Evolutionary conservation across 64 coral and sea anemone species (phyloP).

Genomic region (Montipora capricornis): DNA sequence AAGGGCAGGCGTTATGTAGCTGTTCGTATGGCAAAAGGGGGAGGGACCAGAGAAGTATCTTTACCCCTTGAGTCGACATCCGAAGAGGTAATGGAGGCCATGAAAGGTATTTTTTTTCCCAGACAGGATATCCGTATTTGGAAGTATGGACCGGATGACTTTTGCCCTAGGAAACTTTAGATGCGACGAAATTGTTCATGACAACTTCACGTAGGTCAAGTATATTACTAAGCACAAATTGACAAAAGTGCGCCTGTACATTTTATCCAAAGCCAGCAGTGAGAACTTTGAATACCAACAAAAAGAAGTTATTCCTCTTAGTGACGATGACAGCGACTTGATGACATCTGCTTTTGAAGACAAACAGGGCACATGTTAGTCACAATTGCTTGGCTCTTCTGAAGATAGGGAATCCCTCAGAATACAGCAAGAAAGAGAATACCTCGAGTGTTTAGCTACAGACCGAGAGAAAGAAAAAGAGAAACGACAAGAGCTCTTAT

Average conservation of each 20-base stretch:
- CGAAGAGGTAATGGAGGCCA: background rate
- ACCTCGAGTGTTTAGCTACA: too few relatives aligned
- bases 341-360: background rate
- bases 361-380: background rate
- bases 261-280: background rate
- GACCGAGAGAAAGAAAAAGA: too few relatives aligned
- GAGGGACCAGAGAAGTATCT: too few relatives aligned
- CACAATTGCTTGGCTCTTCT: too few relatives aligned
- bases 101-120: conserved; percentile 40
- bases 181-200: background rate
- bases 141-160: background rate
- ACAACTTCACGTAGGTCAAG: conserved; percentile 2
- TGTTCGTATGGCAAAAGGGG: too few relatives aligned
- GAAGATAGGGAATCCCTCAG: too few relatives aligned
- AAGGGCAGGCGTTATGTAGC: too few relatives aligned
- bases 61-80: background rate
- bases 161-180: conserved; percentile 30
- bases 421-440: too few relatives aligned
- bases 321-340: conserved; percentile 1
- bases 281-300: background rate
- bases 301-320: background rate
- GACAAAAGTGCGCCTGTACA: conserved; percentile 3
- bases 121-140: background rate
- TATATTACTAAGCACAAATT: conserved; percentile 26
- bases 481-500: too few relatives aligned